phyloP scores from a whole-genome alignment of 1,140 invertebrate genomes.

The Lepidostoma basale region DNA sequence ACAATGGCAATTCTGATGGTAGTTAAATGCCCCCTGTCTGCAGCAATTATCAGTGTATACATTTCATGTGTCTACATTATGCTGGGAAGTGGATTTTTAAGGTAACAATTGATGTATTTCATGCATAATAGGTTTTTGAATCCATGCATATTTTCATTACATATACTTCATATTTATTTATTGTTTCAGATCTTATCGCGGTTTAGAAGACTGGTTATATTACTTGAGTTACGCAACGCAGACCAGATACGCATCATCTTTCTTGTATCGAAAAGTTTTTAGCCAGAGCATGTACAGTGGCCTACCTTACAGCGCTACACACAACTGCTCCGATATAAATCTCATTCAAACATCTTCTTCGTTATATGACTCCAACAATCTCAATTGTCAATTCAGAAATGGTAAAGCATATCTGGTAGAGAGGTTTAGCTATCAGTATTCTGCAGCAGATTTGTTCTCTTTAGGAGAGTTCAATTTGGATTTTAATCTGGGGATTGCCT shows the following conservation, averaged over 20 bases:
- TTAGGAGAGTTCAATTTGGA: constrained; percentile 71
- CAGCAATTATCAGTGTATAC: constrained; percentile 77
- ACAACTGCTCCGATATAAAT: constrained; percentile 62
- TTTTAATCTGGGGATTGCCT: constrained; percentile 80
- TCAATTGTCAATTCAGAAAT: constrained; percentile 72
- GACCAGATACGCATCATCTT: constrained; percentile 75
- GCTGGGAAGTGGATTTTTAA: constrained; percentile 79
- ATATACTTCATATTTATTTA: neutral
- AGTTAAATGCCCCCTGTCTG: constrained; percentile 76
- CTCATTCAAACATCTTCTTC: constrained; percentile 59
- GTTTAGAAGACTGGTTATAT: constrained; percentile 78
- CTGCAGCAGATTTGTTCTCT: constrained; percentile 63
- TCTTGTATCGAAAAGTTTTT: constrained; percentile 72
- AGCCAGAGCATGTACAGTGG: constrained; percentile 60
- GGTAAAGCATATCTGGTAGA: constrained; percentile 76
- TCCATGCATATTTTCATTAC: neutral
- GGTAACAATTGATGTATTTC: constrained; percentile 62
- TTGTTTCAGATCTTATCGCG: constrained; percentile 66
- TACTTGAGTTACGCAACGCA: constrained; percentile 81
- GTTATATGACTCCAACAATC: constrained; percentile 58
- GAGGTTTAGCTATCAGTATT: constrained; percentile 69
- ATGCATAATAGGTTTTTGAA: constrained; percentile 34
- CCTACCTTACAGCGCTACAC: constrained; percentile 56
- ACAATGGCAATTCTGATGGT: constrained; percentile 82
- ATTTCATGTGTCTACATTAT: constrained; percentile 75